Evolutionary conservation across 2,797 vertebrate species (phyloP).

Genomic region (Glyptemys insculpta): DNA sequence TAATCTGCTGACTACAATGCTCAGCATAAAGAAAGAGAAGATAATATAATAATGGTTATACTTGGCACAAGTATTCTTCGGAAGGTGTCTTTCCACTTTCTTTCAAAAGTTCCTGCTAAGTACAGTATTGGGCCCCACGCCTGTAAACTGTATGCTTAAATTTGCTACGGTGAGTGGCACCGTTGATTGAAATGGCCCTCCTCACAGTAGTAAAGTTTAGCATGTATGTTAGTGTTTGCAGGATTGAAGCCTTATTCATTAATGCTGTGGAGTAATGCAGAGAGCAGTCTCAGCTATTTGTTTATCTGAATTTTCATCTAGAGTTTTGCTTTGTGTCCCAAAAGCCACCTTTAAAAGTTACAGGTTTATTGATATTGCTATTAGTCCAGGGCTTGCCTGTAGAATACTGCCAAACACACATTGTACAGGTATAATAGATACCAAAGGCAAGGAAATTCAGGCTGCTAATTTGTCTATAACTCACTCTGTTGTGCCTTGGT

Average conservation of each 20-base stretch:
- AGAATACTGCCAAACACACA: not conserved
- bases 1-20: not conserved
- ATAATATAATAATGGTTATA: not conserved
- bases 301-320: not conserved
- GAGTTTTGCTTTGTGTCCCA: not conserved
- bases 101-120: not conserved
- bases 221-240: not conserved
- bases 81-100: not conserved
- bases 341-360: not conserved
- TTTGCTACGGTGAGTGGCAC: not conserved
- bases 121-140: not conserved
- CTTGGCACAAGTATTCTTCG: not conserved
- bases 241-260: not conserved
- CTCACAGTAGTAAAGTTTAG: not conserved
- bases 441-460: not conserved
- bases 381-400: not conserved
- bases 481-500: not conserved
- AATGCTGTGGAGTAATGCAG: not conserved
- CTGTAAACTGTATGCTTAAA: not conserved
- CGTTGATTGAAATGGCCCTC: not conserved
- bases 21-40: not conserved
- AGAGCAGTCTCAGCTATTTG: not conserved
- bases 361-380: not conserved
- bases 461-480: not conserved
- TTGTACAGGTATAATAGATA: not conserved